Evolutionary conservation across 2,797 vertebrate genomes (phyloP), one percentile per base, ranked within the genome.

Genomic region (Myripristis murdjan): DNA sequence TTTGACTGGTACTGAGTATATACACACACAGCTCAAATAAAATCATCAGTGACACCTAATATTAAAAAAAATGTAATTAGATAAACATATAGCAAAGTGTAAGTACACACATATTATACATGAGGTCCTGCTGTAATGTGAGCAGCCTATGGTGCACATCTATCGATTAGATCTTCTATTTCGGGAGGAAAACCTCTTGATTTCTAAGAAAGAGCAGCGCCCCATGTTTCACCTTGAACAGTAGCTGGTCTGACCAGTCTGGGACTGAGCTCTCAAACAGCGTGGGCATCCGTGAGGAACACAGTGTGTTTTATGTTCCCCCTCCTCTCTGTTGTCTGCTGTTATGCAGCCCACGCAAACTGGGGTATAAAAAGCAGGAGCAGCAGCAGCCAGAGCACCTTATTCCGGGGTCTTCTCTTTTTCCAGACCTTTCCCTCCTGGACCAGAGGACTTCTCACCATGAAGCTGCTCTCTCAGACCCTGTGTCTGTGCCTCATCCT

Each of bases 391-490:
- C 15, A 24, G 1, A 23, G 51, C 23, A 86, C 64, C 41, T 80
- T 63, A 49, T 18, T 41, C 52, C 41, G 61, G 31, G 15, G 31
- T 53, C 52, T 35, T 26, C 66, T 66, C 12, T 48, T 56, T 64
- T 24, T 48, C 46, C 18, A 52, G 44, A 56, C 41, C 18, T 47
- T 22, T 47, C 24, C 55, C 52, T 52, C 39, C 44, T 61, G 62
- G 47, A 67, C 59, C 61, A 76, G 65, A 82, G 70, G 64, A 90
- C 61, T 48, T 31, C 24, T 81, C 59, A 74, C 18, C 75, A 95
- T 94, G 92, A 92, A 81, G 84, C 85, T 90, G 70, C 83, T 93
- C 11, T 3, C 73, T 28, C 70, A 70, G 39, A 41, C 69, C 12
- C 69, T 90, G 64, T 77, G 79, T 53, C 52, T 93, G 57, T 88